These are phyloP conservation scores for Scaptomyza flava DNA, from an alignment of 2,888 invertebrate genomes.

Conservation along the genomic window DNA sequence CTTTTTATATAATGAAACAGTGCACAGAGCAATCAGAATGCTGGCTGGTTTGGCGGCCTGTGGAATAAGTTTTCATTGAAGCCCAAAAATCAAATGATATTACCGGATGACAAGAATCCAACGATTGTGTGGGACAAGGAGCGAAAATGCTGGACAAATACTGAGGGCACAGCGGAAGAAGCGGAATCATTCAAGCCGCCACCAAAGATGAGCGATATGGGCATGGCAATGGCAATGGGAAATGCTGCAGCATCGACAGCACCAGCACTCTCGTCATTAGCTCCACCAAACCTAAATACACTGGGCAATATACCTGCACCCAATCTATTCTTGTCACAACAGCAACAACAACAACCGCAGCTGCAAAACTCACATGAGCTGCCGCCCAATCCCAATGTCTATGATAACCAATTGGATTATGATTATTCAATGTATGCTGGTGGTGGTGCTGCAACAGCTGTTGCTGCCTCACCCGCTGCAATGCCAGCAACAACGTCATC, in stretches of 20 bases:
- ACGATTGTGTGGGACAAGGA: constrained; percentile 96
- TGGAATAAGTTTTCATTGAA: constrained; percentile 93
- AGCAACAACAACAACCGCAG: constrained; percentile 32
- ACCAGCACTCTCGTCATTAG: not conserved
- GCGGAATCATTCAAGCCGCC: constrained; percentile 88
- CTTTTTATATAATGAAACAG: constrained; percentile 26
- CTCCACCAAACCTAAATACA: constrained; percentile 28
- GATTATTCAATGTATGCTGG: constrained; percentile 34
- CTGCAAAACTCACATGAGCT: constrained; percentile 31
- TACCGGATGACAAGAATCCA: constrained; percentile 97
- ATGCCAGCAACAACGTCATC: constrained; percentile 27
- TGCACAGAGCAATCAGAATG: constrained; percentile 76
- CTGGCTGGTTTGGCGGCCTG: constrained; percentile 94
- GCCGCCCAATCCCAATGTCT: constrained; percentile 34
- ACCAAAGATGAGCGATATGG: constrained; percentile 88
- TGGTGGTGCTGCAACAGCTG: not conserved
- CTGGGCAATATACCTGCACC: constrained; percentile 36
- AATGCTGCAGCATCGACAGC: not conserved
- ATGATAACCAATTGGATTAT: constrained; percentile 41
- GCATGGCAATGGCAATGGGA: constrained; percentile 21
- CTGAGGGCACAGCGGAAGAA: constrained; percentile 85
- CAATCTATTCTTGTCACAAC: constrained; percentile 31
- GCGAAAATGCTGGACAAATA: constrained; percentile 94
- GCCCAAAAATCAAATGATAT: constrained; percentile 96
- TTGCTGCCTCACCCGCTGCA: constrained; percentile 28